Evolutionary conservation across 1,140 invertebrate species (phyloP).

Genomic region (Drosophila tani): DNA sequence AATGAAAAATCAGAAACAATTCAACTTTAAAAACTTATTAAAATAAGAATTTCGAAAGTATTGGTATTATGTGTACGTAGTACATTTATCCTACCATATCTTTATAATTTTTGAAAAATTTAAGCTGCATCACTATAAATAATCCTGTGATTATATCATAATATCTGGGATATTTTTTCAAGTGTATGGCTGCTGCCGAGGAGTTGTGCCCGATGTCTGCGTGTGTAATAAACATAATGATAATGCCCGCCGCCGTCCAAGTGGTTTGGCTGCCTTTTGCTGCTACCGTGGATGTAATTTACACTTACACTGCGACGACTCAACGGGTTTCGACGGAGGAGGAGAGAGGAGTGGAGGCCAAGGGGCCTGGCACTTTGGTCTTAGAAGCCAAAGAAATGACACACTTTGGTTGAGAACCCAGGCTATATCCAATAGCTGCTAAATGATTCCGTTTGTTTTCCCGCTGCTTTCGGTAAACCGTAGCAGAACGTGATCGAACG

Average conservation of each 20-base stretch:
- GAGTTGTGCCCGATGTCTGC: slow-evolving; percentile 38
- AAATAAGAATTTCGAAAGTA: too few relatives aligned
- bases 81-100: too few relatives aligned
- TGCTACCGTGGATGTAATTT: slow-evolving; percentile 71
- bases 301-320: slow-evolving; percentile 30
- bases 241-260: slow-evolving; percentile 75
- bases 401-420: slow-evolving; percentile 38
- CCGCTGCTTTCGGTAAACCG: slow-evolving; percentile 5
- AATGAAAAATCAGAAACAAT: too few relatives aligned
- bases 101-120: too few relatives aligned
- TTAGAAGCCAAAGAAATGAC: slow-evolving; percentile 72
- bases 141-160: too few relatives aligned
- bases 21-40: too few relatives aligned
- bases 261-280: slow-evolving; percentile 61
- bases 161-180: too few relatives aligned
- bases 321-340: slow-evolving; percentile 15
- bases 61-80: too few relatives aligned
- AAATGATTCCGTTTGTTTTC: slow-evolving; percentile 43
- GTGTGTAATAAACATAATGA: slow-evolving; percentile 82
- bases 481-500: slow-evolving; percentile 40
- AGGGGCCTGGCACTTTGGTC: slow-evolving; percentile 52
- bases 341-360: not conserved
- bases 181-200: slow-evolving; percentile 21
- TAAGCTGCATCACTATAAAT: too few relatives aligned
- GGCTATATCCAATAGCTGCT: slow-evolving; percentile 47